These are phyloP conservation scores for Hemiscyllium ocellatum DNA, from an alignment of 2,113 vertebrate genomes.

Conservation along the genomic window DNA sequence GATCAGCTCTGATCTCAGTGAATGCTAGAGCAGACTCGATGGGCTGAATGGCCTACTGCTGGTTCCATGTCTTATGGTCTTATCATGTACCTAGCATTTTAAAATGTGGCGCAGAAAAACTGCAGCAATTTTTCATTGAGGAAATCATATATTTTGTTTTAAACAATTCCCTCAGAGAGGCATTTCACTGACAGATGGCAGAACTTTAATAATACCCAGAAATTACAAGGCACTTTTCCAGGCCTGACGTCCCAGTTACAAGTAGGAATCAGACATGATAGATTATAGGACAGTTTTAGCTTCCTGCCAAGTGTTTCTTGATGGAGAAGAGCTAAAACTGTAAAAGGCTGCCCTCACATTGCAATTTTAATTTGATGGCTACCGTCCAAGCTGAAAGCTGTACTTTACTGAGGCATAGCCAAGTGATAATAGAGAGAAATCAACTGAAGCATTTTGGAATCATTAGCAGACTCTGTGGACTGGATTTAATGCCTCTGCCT, in stretches of 20 bases:
- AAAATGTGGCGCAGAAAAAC: neutral
- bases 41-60: neutral
- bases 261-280: neutral
- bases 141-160: neutral
- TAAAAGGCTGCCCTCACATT: neutral
- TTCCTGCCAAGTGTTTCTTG: slow-evolving; percentile 16
- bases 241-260: neutral
- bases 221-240: neutral
- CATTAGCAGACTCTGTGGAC: neutral
- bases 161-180: neutral
- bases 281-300: neutral
- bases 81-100: neutral
- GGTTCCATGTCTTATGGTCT: too few relatives aligned
- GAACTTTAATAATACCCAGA: neutral
- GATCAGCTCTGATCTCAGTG: too few relatives aligned
- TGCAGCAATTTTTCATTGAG: neutral
- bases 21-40: neutral
- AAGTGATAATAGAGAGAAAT: slow-evolving; percentile 28
- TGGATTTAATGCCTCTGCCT: too few relatives aligned
- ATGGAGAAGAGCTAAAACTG: neutral
- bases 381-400: neutral
- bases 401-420: neutral
- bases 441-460: neutral
- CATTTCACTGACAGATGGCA: neutral
- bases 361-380: slow-evolving; percentile 4